Conservation (phyloP, 1,140 invertebrate genomes). For the Aphidius gifuensis region DNA sequence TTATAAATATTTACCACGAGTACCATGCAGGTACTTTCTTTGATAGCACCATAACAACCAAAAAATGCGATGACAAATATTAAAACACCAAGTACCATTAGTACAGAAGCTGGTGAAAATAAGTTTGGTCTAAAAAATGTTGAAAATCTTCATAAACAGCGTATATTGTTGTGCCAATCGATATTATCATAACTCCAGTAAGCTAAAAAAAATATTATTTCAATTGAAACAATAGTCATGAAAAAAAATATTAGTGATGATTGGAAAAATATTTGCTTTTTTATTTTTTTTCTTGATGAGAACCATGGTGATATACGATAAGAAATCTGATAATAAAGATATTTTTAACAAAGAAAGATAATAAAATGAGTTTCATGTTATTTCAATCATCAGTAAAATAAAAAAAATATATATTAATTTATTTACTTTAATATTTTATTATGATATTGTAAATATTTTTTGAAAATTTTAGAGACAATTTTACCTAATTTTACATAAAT, state of each 20-base stretch:
- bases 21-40: conserved; percentile 79
- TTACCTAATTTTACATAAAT: no score
- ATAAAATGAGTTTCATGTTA: no score
- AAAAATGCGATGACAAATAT: conserved; percentile 76
- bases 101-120: conserved; percentile 69
- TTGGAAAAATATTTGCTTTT: conserved; percentile 16
- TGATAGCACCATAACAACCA: conserved; percentile 78
- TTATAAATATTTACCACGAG: conserved; percentile 63
- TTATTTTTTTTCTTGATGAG: neutral
- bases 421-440: no score
- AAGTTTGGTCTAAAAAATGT: conserved; percentile 65
- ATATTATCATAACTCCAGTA: conserved; percentile 71
- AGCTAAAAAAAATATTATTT: conserved; percentile 55
- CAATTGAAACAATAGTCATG: neutral
- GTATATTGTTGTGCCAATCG: conserved; percentile 74
- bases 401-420: no score
- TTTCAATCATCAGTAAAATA: no score
- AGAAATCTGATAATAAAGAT: no score
- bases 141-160: conserved; percentile 71
- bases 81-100: conserved; percentile 74
- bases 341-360: no score
- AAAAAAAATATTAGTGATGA: neutral
- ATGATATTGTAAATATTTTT: no score
- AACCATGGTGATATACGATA: no score
- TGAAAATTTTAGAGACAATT: no score